A percentile compares a stretch with the other conserved stretches of the same genome.
Conservation (phyloP, 2,113 vertebrate genomes). For the Lucifuga dentata region DNA sequence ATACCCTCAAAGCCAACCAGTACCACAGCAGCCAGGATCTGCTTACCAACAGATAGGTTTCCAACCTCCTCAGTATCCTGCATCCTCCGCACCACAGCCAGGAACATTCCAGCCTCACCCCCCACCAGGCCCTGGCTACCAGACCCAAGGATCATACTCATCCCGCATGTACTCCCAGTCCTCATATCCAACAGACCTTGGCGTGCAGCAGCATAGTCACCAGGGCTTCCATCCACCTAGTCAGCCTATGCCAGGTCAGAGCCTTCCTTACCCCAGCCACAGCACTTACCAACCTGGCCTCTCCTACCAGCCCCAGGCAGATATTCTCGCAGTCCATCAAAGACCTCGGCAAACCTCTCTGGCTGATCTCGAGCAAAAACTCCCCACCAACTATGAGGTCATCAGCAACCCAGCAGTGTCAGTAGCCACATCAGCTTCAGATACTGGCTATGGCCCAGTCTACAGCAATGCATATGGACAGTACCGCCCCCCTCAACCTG, state of each 20-base stretch:
- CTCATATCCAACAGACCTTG: constrained; percentile 88
- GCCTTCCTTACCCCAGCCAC: constrained; percentile 84
- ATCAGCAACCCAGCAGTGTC: constrained; percentile 86
- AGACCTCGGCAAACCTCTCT: constrained; percentile 94
- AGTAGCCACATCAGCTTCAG: constrained; percentile 87
- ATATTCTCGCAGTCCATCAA: constrained; percentile 86
- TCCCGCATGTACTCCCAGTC: constrained; percentile 83
- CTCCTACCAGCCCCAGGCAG: constrained; percentile 85
- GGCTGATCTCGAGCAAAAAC: constrained; percentile 95
- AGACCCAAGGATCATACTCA: constrained; percentile 85
- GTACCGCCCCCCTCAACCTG: constrained; percentile 84
- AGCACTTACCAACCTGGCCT: constrained; percentile 80
- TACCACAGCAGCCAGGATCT: constrained; percentile 79
- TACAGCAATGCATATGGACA: constrained; percentile 89
- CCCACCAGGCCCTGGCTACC: constrained; percentile 84
- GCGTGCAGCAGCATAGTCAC: constrained; percentile 84
- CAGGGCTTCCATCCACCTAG: constrained; percentile 86
- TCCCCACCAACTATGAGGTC: constrained; percentile 96
- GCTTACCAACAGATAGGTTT: constrained; percentile 90
- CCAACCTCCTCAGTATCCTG: constrained; percentile 88
- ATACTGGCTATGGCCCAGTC: constrained; percentile 80
- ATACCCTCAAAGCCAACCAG: constrained; percentile 84
- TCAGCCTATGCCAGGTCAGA: constrained; percentile 86
- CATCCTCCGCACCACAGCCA: constrained; percentile 86
- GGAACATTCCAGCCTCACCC: constrained; percentile 89